Conservation (phyloP, 1,140 invertebrate species). For the Monomorium pharaonis region DNA sequence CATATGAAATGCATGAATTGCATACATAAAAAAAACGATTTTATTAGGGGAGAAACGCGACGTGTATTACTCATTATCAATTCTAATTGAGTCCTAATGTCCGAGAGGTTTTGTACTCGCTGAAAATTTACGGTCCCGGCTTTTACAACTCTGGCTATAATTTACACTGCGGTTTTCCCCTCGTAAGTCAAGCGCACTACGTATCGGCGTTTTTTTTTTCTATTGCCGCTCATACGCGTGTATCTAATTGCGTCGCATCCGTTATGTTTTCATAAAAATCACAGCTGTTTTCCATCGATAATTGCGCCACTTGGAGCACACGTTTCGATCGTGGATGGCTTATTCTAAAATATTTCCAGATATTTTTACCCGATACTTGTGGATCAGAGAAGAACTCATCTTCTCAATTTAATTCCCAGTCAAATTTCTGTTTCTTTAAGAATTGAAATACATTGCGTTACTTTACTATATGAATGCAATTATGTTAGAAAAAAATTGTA, state of each 20-base stretch:
- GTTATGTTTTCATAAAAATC: not conserved
- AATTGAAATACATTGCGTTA: not conserved
- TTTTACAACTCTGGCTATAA: conserved; percentile 6
- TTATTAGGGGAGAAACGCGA: not conserved
- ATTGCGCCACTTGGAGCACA: not conserved
- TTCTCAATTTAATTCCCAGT: not conserved
- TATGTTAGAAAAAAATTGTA: not conserved
- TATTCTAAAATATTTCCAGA: not conserved
- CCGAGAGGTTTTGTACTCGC: not conserved
- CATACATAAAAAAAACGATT: not conserved
- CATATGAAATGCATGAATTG: not conserved
- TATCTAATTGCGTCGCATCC: not conserved
- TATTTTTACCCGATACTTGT: not conserved
- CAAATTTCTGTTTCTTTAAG: not conserved
- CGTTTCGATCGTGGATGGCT: not conserved
- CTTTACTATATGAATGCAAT: not conserved
- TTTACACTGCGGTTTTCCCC: not conserved
- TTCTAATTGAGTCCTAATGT: conserved; percentile 16
- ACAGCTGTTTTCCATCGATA: not conserved
- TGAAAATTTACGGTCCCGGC: not conserved
- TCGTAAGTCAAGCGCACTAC: conserved; percentile 6
- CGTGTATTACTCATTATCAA: not conserved
- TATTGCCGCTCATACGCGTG: not conserved
- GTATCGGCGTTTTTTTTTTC: conserved; percentile 21
- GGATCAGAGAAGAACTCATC: not conserved